phyloP scores from a whole-genome alignment of 2,797 vertebrate genomes.

The Anisognathus igniventris region DNA sequence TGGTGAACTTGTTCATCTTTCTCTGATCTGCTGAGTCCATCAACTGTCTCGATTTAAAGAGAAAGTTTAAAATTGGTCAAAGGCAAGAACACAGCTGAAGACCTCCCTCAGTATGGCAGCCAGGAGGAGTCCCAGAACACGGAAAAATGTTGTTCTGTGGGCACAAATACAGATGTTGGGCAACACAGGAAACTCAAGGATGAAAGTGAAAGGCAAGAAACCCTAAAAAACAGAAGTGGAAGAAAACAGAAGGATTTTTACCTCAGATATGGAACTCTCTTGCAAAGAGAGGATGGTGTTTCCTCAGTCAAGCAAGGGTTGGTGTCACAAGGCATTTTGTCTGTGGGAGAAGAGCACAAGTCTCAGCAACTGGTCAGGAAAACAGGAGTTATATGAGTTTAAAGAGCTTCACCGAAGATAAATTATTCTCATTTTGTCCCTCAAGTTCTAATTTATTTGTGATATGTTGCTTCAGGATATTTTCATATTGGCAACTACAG shows the following conservation, averaged over 20 bases:
- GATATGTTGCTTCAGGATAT: background rate
- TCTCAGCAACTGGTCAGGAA: background rate
- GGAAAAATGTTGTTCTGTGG: background rate
- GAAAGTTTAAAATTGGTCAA: background rate
- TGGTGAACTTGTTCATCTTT: background rate
- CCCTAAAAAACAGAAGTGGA: background rate
- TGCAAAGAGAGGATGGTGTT: background rate
- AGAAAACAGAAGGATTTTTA: background rate
- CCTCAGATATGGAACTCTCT: constrained; percentile 31
- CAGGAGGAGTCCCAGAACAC: background rate
- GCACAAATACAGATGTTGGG: background rate
- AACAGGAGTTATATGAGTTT: background rate
- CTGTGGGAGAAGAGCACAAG: constrained; percentile 23
- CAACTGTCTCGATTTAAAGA: background rate
- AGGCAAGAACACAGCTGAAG: background rate
- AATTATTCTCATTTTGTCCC: background rate
- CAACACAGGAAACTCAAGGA: background rate
- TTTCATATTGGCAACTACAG: background rate
- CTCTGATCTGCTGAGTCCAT: background rate
- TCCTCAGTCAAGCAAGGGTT: constrained; percentile 33
- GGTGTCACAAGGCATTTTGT: constrained; percentile 54
- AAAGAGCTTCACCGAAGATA: background rate
- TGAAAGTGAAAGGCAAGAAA: background rate
- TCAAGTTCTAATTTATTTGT: background rate
- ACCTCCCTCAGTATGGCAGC: background rate